Evolutionary conservation across 1,140 invertebrate genomes (phyloP), one percentile per base, ranked within the genome.

Genomic region (Hormaphis cornu): DNA sequence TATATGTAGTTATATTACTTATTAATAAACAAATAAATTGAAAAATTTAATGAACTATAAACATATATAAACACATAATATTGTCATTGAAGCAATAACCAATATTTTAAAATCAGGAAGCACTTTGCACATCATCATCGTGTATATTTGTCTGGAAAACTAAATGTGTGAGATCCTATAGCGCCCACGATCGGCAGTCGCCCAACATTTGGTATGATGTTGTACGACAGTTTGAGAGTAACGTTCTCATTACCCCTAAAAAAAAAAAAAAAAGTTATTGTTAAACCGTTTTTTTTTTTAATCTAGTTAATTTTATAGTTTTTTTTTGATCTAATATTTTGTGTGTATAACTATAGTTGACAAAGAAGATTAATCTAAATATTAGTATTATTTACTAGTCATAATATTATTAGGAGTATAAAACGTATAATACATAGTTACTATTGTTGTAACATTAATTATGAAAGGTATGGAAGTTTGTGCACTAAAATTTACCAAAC

Each of bases 151-250:
- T 83, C 79, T 22, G 95, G 95, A 77, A 98, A 97, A 78, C 85
- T 83, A 77, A 98, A 94, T 54, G 84, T 85, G 77, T 97, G 92
- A 71, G 83, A 84, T 54, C 92, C 93, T 74, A 84, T 80, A 16
- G 90, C 89, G 78, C 85, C 84, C 37, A 96, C 84, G 74, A 88
- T 92, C 26, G 93, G 94, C 69, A 98, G 80, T 66, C 92, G 81
- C 44, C 97, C 97, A 74, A 96, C 95, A 83, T 99, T 99, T 44
- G 97, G 97, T 73, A 99, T 95, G 40, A 99, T 92, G 79, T 99
- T 99, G 93, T 95, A 99, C 0, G 92, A 93, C 16, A 98, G 78
- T n/a, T 86, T 89, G 56, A 99, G 80, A 3, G 93, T 95, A 1
- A 98, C 87, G 80, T 98, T 98, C 74, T 89, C 86, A 78, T 97